Conservation (phyloP, 2,797 vertebrate genomes). For the Gymnoscopelus braueri region DNA sequence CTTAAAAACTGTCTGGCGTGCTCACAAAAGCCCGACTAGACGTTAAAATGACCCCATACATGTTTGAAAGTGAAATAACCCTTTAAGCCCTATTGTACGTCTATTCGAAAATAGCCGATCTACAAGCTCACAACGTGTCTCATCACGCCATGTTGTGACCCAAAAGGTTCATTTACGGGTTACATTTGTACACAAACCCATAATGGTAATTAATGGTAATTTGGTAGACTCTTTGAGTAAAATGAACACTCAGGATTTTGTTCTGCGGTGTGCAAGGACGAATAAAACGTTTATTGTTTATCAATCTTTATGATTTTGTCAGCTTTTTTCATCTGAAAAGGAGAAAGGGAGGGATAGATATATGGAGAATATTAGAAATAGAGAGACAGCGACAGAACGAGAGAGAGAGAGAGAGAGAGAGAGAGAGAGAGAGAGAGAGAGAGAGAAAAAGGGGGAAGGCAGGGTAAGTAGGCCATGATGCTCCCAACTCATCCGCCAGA, state of each 20-base stretch:
- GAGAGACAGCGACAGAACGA: not conserved
- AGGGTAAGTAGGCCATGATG: slow-evolving; percentile 21
- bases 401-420: not conserved
- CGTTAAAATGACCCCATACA: not conserved
- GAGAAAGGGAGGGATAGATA: not conserved
- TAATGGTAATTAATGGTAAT: too few species aligned
- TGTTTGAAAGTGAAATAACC: too few species aligned
- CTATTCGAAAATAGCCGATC: too few species aligned
- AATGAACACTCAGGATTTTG: not conserved
- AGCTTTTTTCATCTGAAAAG: slow-evolving; percentile 1
- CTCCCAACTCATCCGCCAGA: slow-evolving; percentile 12
- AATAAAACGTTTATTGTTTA: not conserved
- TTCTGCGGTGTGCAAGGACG: not conserved
- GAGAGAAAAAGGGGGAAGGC: not conserved
- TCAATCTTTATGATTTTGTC: slow-evolving; percentile 2
- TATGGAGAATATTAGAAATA: not conserved
- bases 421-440: not conserved
- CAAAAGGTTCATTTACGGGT: too few species aligned
- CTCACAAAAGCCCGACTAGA: too few species aligned
- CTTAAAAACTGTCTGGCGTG: too few species aligned
- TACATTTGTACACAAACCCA: too few species aligned
- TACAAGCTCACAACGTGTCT: too few species aligned
- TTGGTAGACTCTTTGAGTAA: too few species aligned
- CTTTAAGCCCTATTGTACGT: too few species aligned
- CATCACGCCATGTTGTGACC: too few species aligned